Evolutionary conservation across 2,888 invertebrate genomes (phyloP).

Genomic region (Plagodis dolabraria): DNA sequence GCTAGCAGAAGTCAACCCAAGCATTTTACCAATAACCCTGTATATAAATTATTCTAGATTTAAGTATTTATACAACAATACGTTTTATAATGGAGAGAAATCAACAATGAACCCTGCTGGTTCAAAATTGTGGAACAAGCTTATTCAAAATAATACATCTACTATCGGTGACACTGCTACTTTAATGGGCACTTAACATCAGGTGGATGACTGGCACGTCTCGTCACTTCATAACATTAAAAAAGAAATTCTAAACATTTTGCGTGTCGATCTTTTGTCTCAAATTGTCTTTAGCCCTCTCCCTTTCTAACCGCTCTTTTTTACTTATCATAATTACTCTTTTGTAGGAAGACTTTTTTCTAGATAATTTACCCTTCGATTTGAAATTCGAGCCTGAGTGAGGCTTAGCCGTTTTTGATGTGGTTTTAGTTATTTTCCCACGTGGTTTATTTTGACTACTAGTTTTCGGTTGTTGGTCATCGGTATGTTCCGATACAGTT

Average conservation of each 20-base stretch:
- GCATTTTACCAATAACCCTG: too few species aligned
- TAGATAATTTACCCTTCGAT: neutral
- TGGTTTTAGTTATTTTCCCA: neutral
- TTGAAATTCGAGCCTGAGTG: neutral
- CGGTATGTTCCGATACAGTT: neutral
- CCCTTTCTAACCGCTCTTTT: conserved; percentile 10
- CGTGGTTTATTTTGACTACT: neutral
- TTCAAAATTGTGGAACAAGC: too few species aligned
- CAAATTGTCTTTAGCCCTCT: conserved; percentile 7
- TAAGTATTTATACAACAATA: too few species aligned
- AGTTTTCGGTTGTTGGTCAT: neutral
- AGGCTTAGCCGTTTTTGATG: neutral
- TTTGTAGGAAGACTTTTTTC: neutral
- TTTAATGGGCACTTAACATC: too few species aligned
- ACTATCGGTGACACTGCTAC: too few species aligned
- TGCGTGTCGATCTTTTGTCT: conserved; percentile 1
- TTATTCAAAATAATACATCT: too few species aligned
- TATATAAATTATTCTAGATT: too few species aligned
- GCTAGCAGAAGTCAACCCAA: too few species aligned
- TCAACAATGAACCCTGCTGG: too few species aligned
- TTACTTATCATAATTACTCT: conserved; percentile 16
- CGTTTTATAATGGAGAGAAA: too few species aligned
- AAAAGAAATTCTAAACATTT: neutral
- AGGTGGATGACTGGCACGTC: too few species aligned
- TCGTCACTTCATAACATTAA: too few species aligned